Conservation (phyloP, 2,888 invertebrate genomes). For the Synanthedon tipuliformis region DNA sequence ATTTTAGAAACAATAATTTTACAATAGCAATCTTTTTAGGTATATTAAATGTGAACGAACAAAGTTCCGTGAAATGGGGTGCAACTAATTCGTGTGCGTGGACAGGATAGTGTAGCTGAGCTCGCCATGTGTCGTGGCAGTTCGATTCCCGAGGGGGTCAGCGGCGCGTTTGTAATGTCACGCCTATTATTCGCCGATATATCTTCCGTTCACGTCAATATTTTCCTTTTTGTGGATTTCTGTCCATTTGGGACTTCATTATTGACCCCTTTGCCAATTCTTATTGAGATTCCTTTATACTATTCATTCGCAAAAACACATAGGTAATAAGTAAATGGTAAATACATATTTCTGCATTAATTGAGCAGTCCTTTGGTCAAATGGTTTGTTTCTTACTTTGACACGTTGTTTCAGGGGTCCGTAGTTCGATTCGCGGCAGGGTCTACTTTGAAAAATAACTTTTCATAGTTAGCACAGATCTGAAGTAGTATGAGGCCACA, state of each 20-base stretch:
- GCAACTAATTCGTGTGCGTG: slow-evolving; percentile 47
- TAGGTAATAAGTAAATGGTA: too few relatives aligned
- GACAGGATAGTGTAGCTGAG: slow-evolving; percentile 25
- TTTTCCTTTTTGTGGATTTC: slow-evolving; percentile 49
- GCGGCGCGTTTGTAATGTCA: slow-evolving; percentile 50
- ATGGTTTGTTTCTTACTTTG: too few relatives aligned
- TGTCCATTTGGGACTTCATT: slow-evolving; percentile 48
- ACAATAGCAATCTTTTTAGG: neutral
- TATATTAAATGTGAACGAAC: slow-evolving; percentile 25
- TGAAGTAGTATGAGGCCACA: too few relatives aligned
- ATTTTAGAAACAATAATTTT: too few relatives aligned
- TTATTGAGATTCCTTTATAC: neutral
- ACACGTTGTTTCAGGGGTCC: too few relatives aligned
- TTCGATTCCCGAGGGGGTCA: slow-evolving; percentile 58
- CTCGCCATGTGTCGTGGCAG: slow-evolving; percentile 54
- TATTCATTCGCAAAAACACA: too few relatives aligned
- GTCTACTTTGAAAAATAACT: too few relatives aligned
- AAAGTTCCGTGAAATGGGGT: slow-evolving; percentile 65
- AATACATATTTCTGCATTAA: too few relatives aligned
- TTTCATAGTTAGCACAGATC: too few relatives aligned
- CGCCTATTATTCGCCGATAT: slow-evolving; percentile 65
- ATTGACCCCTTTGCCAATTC: slow-evolving; percentile 13
- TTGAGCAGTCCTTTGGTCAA: too few relatives aligned
- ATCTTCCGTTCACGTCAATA: slow-evolving; percentile 57
- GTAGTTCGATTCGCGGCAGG: too few relatives aligned